Percentiles rank a stretch among this genome's conserved stretches.
Conservation (phyloP, 2,113 vertebrate species). For the Epinephelus moara region DNA sequence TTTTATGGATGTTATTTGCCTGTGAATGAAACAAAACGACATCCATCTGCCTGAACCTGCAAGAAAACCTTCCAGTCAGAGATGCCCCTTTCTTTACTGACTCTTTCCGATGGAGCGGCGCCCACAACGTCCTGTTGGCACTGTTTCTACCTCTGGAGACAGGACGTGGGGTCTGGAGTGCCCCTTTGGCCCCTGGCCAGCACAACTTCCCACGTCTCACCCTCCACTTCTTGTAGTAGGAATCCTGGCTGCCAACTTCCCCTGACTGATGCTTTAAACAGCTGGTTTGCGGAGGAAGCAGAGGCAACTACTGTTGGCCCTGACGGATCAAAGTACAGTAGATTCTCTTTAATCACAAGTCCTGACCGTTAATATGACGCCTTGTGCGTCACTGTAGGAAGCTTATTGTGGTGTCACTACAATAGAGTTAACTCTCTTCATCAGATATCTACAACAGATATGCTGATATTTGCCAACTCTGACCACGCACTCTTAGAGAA, state of each 20-base stretch:
- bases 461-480: too few relatives aligned
- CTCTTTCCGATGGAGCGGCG: slow-evolving; percentile 60
- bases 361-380: slow-evolving; percentile 23
- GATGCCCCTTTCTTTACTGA: slow-evolving; percentile 45
- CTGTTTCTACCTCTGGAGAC: slow-evolving; percentile 67
- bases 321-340: slow-evolving; percentile 49
- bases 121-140: slow-evolving; percentile 69
- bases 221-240: slow-evolving; percentile 53
- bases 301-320: slow-evolving; percentile 57
- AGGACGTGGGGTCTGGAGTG: slow-evolving; percentile 68
- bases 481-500: too few relatives aligned
- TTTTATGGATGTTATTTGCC: background rate
- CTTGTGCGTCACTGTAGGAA: slow-evolving; percentile 53
- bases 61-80: slow-evolving; percentile 31
- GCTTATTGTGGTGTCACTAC: slow-evolving; percentile 30
- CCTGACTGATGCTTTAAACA: slow-evolving; percentile 76
- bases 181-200: slow-evolving; percentile 65
- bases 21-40: slow-evolving; percentile 3
- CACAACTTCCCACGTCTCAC: slow-evolving; percentile 58
- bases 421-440: slow-evolving; percentile 13
- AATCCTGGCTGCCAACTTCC: slow-evolving; percentile 67
- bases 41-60: slow-evolving; percentile 13
- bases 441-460: too few relatives aligned
- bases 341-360: slow-evolving; percentile 45
- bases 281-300: slow-evolving; percentile 68